phyloP scores from a whole-genome alignment of 2,888 invertebrate species.

The Eristalis tenax region DNA sequence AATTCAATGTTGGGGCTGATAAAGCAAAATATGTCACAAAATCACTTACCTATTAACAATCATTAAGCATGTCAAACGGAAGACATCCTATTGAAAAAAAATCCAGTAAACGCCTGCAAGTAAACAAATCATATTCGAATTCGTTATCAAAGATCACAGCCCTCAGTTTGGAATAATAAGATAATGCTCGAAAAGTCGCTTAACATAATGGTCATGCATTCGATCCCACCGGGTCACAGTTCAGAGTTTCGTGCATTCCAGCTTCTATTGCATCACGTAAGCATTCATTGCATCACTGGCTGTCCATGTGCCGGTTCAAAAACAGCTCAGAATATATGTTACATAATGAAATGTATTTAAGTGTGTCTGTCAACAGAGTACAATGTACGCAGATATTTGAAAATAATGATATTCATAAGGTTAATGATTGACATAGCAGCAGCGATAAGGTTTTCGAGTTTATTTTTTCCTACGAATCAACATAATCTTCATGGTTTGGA shows the following conservation, averaged over 20 bases:
- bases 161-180: background rate
- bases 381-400: background rate
- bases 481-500: background rate
- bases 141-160: background rate
- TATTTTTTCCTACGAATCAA: background rate
- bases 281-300: constrained; percentile 19
- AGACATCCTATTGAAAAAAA: background rate
- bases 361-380: background rate
- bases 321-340: background rate
- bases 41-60: background rate
- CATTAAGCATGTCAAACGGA: background rate
- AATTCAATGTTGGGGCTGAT: too few relatives aligned
- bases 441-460: background rate
- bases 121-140: background rate
- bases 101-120: background rate
- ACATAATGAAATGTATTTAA: background rate
- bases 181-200: background rate
- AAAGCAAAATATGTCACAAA: background rate
- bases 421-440: background rate
- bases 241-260: background rate
- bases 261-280: constrained; percentile 9
- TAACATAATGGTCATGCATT: background rate
- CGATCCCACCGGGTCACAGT: background rate
- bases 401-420: background rate
- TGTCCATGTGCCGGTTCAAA: background rate